Conservation (phyloP, 2,113 vertebrate genomes). For the Clarias magur region DNA sequence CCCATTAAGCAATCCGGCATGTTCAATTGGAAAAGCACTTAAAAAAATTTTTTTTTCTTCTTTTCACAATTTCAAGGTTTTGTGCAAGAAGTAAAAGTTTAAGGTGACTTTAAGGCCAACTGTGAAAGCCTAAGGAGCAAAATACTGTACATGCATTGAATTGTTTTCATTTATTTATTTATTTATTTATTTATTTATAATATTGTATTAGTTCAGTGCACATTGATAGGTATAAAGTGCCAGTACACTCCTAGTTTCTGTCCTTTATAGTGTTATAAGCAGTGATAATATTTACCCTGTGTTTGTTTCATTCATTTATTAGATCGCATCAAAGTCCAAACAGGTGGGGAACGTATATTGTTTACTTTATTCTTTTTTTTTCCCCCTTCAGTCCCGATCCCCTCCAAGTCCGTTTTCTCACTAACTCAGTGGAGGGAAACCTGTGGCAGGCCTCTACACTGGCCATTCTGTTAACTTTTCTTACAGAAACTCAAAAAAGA, state of each 20-base stretch:
- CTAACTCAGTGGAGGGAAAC: constrained; percentile 38
- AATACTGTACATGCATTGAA: not conserved
- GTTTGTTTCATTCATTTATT: constrained; percentile 72
- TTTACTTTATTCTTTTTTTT: not conserved
- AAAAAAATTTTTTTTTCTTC: not conserved
- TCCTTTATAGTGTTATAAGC: constrained; percentile 20
- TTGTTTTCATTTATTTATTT: not conserved
- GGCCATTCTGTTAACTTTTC: constrained; percentile 63
- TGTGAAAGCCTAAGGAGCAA: not conserved
- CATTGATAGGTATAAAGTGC: not conserved
- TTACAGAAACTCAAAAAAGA: constrained; percentile 50
- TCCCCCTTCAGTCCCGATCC: constrained; percentile 25
- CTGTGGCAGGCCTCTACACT: constrained; percentile 47
- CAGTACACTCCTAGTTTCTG: not conserved
- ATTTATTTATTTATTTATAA: not conserved
- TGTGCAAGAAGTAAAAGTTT: not conserved
- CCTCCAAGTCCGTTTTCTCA: constrained; percentile 6
- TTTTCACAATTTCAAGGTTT: not conserved
- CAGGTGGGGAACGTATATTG: constrained; percentile 72
- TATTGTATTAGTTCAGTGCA: not conserved
- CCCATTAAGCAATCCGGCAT: not conserved
- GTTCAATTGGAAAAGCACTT: not conserved
- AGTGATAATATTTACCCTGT: constrained; percentile 71
- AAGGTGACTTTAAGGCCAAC: constrained; percentile 29
- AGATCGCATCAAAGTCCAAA: constrained; percentile 78